Evolutionary conservation across 2,113 vertebrate species (phyloP).

Genomic region (Meriones unguiculatus): DNA sequence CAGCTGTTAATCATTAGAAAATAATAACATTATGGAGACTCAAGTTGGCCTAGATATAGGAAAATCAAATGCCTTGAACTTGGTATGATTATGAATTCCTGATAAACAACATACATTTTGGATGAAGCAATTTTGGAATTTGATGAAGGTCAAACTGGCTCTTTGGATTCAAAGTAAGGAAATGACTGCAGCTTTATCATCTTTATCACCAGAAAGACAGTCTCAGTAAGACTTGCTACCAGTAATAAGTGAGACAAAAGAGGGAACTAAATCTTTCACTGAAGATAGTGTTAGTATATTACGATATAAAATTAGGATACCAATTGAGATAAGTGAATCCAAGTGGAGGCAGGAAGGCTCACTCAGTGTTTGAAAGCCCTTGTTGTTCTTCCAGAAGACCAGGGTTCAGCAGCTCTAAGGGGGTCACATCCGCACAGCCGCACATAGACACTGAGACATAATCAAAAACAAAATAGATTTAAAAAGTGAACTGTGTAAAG

Average conservation of each 20-base stretch:
- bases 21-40: not conserved
- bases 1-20: not conserved
- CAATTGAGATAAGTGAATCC: not conserved
- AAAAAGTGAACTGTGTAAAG: not conserved
- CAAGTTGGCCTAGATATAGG: not conserved
- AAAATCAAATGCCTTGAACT: not conserved
- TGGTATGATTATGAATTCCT: not conserved
- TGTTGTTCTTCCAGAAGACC: too few species aligned
- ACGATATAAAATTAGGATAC: conserved; percentile 5
- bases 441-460: too few species aligned
- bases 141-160: not conserved
- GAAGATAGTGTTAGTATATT: conserved; percentile 15
- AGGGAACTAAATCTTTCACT: conserved; percentile 11
- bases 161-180: conserved; percentile 33
- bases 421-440: too few species aligned
- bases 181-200: not conserved
- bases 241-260: not conserved
- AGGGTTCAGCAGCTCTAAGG: not conserved
- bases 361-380: not conserved
- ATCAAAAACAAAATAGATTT: not conserved
- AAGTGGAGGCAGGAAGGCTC: not conserved
- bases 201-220: not conserved
- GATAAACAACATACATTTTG: not conserved
- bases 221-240: not conserved
- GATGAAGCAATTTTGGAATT: conserved; percentile 33